A percentile compares a stretch with the other conserved stretches of the same genome.
phyloP scores from a whole-genome alignment of 30 jellyfish, hydroid and myxozoan species.

The Aurelia aurita region DNA sequence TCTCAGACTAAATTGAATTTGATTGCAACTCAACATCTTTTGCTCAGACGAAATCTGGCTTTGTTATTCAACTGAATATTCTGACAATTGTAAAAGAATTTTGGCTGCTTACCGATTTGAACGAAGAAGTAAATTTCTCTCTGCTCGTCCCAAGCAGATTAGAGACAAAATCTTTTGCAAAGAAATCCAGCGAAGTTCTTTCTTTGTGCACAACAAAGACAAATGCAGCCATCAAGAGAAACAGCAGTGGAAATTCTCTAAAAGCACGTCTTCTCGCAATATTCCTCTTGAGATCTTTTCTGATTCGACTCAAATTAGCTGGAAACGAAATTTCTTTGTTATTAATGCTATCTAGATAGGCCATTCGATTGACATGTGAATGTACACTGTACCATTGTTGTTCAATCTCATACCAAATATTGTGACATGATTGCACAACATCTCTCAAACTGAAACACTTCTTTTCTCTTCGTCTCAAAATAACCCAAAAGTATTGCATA shows the following conservation, averaged over 20 bases:
- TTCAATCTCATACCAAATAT: background rate
- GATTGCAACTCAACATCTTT: no score
- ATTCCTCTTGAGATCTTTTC: background rate
- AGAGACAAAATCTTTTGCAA: no score
- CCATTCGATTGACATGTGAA: background rate
- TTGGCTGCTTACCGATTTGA: no score
- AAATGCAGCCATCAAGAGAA: background rate
- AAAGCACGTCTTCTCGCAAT: background rate
- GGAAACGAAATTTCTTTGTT: background rate
- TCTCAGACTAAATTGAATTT: no score
- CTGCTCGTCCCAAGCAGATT: no score
- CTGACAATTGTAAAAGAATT: no score
- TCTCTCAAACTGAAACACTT: background rate
- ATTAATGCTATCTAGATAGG: conserved; percentile 11
- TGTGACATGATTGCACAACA: background rate
- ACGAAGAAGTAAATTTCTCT: no score
- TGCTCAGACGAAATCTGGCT: no score
- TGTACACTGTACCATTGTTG: conserved; percentile 6
- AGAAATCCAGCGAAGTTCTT: no score
- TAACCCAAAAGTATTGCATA: background rate
- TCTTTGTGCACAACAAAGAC: background rate
- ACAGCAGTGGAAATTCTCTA: background rate
- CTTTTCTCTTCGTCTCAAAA: background rate
- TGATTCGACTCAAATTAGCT: background rate
- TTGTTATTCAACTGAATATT: no score